Conservation (phyloP, 1,140 invertebrate species). For the Zeugodacus cucurbitae region DNA sequence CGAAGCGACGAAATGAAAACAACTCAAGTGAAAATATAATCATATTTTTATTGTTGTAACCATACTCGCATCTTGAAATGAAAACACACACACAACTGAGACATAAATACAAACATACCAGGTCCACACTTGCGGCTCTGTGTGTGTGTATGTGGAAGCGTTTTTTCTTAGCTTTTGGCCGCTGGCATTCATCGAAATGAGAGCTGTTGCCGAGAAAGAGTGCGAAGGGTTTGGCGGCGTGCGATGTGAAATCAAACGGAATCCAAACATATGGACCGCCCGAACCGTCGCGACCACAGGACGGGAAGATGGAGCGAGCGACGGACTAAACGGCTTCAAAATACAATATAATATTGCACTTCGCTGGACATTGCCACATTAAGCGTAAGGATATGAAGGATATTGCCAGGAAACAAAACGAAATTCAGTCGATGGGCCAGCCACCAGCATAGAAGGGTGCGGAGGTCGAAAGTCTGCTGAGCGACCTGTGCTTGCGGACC, state of each 20-base stretch:
- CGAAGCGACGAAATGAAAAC: constrained; percentile 41
- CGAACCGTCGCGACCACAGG: background rate
- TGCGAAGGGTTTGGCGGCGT: background rate
- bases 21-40: constrained; percentile 43
- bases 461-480: background rate
- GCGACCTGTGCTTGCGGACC: background rate
- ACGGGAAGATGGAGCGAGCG: background rate
- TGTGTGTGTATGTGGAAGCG: background rate
- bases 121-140: no score
- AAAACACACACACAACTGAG: background rate
- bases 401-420: background rate
- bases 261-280: constrained; percentile 31
- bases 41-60: constrained; percentile 38
- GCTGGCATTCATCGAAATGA: background rate
- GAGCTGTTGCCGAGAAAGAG: background rate
- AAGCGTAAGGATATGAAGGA: constrained; percentile 3
- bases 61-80: background rate
- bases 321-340: constrained; percentile 15
- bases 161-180: constrained; percentile 31
- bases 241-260: constrained; percentile 41
- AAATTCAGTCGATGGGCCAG: background rate
- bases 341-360: constrained; percentile 37
- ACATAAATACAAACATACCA: background rate
- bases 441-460: background rate
- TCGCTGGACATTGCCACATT: constrained; percentile 29